phyloP scores from a whole-genome alignment of 1,140 invertebrate species.

The Homalodisca vitripennis region DNA sequence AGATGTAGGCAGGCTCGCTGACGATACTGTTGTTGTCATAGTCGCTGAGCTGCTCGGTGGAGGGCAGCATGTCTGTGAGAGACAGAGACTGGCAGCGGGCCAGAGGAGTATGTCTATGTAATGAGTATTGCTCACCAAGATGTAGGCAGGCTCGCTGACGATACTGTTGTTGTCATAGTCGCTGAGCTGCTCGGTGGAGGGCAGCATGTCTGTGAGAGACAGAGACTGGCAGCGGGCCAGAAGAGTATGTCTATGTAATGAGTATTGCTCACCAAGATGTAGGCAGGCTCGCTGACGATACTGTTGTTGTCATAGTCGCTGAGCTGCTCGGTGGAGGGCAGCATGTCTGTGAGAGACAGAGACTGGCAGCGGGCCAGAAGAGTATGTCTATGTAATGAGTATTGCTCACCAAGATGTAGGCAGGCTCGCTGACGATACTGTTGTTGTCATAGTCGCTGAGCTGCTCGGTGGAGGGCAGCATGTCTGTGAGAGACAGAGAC shows the following conservation, averaged over 20 bases:
- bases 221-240: slow-evolving; percentile 62
- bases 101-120: too few relatives aligned
- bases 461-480: slow-evolving; percentile 48
- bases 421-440: slow-evolving; percentile 80
- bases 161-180: slow-evolving; percentile 59
- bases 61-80: slow-evolving; percentile 62
- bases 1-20: slow-evolving; percentile 66
- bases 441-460: slow-evolving; percentile 47
- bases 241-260: too few relatives aligned
- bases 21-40: slow-evolving; percentile 64
- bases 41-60: slow-evolving; percentile 27
- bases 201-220: slow-evolving; percentile 65
- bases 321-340: slow-evolving; percentile 43
- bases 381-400: too few relatives aligned
- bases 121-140: slow-evolving; percentile 40
- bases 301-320: slow-evolving; percentile 53
- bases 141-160: slow-evolving; percentile 72
- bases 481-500: slow-evolving; percentile 69
- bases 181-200: slow-evolving; percentile 36
- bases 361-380: slow-evolving; percentile 61
- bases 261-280: slow-evolving; percentile 40
- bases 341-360: slow-evolving; percentile 66
- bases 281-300: slow-evolving; percentile 78
- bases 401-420: slow-evolving; percentile 45
- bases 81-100: slow-evolving; percentile 65